Evolutionary conservation across 2,888 invertebrate species (phyloP).

Genomic region (Xestoiulus laeticollis): DNA sequence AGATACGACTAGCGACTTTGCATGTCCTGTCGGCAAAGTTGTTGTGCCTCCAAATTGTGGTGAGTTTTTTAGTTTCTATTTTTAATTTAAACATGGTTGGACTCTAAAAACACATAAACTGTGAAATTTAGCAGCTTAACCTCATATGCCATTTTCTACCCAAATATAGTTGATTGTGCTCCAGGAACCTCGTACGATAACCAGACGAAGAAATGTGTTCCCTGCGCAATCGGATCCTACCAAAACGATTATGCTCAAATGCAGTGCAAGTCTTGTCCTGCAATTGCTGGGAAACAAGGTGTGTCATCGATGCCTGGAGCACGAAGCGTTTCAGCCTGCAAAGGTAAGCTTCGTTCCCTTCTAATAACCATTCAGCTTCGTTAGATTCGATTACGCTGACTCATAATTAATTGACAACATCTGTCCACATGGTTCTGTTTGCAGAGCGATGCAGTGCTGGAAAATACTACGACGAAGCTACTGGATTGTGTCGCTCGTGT

Average conservation of each 20-base stretch:
- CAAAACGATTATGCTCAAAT: slow-evolving; percentile 92
- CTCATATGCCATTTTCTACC: background rate
- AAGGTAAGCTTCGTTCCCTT: slow-evolving; percentile 72
- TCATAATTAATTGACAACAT: background rate
- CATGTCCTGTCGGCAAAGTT: slow-evolving; percentile 92
- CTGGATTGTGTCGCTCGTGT: slow-evolving; percentile 88
- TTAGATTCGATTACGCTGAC: background rate
- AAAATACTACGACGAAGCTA: slow-evolving; percentile 89
- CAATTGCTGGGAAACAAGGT: slow-evolving; percentile 87
- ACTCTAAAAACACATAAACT: no score
- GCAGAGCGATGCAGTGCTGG: slow-evolving; percentile 90
- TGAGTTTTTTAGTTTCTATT: slow-evolving; percentile 67
- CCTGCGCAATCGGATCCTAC: slow-evolving; percentile 89
- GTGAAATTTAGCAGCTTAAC: no score
- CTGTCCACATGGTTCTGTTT: background rate
- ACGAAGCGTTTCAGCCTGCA: slow-evolving; percentile 86
- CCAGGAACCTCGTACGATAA: slow-evolving; percentile 86
- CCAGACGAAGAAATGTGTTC: slow-evolving; percentile 76
- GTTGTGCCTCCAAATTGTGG: slow-evolving; percentile 93
- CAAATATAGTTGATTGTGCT: slow-evolving; percentile 78
- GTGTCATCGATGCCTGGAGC: slow-evolving; percentile 89
- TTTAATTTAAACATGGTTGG: no score
- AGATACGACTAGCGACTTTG: slow-evolving; percentile 86
- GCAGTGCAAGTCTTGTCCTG: slow-evolving; percentile 88
- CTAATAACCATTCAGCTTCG: no score